A percentile compares a stretch with the other conserved stretches of the same genome.
Evolutionary conservation across 2,888 invertebrate genomes (phyloP).

Genomic region (Drosophila rubida): DNA sequence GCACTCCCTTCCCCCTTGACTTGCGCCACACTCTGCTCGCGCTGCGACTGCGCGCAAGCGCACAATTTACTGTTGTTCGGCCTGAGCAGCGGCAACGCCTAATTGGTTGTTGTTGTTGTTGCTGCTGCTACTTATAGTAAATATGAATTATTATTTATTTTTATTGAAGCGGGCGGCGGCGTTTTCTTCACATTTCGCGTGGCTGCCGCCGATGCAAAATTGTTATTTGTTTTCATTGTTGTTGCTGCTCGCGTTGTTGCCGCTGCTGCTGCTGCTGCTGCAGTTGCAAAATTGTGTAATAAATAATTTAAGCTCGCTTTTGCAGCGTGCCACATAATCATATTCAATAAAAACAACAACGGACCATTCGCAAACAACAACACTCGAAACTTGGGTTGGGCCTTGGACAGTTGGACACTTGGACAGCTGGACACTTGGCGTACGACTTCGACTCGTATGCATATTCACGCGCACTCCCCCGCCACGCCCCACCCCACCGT

Average conservation of each 20-base stretch:
- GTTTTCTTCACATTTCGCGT: constrained; percentile 65
- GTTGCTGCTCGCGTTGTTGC: constrained; percentile 53
- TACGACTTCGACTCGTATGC: constrained; percentile 1
- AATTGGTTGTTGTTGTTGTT: constrained; percentile 58
- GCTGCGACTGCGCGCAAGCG: constrained; percentile 49
- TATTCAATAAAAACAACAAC: constrained; percentile 74
- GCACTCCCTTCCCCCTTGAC: neutral
- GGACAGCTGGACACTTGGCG: neutral
- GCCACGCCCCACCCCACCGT: neutral
- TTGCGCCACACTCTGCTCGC: neutral
- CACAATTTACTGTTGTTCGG: constrained; percentile 67
- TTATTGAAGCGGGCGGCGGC: constrained; percentile 68
- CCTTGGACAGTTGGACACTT: constrained; percentile 28
- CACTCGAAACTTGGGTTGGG: constrained; percentile 52
- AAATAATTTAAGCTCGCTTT: constrained; percentile 81
- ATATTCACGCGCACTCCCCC: neutral
- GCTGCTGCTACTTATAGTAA: constrained; percentile 62
- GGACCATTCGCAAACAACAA: constrained; percentile 24
- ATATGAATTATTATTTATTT: constrained; percentile 77
- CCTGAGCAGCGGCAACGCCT: constrained; percentile 56
- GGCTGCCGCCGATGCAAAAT: constrained; percentile 55
- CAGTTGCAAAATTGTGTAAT: constrained; percentile 73
- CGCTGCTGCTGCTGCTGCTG: constrained; percentile 31
- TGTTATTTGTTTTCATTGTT: constrained; percentile 74
- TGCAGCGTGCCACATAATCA: constrained; percentile 81